phyloP scores from a whole-genome alignment of 2,888 invertebrate species.

The Drosophila diplacantha region DNA sequence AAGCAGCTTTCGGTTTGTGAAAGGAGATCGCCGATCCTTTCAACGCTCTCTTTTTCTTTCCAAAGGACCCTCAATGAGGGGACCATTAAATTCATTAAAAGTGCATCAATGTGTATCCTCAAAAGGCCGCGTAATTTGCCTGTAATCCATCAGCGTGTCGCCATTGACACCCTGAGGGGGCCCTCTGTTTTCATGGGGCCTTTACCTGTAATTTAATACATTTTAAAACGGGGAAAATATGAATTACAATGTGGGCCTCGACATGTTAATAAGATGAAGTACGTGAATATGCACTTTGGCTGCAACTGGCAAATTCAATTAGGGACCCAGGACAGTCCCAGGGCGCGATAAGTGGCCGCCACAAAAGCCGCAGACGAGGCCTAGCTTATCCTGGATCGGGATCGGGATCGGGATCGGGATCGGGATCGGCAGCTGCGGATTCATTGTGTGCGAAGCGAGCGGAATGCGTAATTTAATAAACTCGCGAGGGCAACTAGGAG shows the following conservation, averaged over 20 bases:
- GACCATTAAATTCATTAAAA: constrained; percentile 69
- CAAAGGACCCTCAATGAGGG: constrained; percentile 2
- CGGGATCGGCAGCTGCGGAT: constrained; percentile 43
- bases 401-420: constrained; percentile 41
- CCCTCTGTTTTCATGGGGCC: constrained; percentile 1
- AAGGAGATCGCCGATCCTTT: constrained; percentile 31
- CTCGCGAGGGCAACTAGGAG: constrained; percentile 32
- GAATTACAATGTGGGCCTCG: constrained; percentile 64
- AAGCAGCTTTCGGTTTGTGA: constrained; percentile 25
- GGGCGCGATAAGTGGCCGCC: constrained; percentile 56
- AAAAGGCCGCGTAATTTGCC: constrained; percentile 48
- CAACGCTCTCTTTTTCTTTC: constrained; percentile 12
- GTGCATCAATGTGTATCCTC: constrained; percentile 59
- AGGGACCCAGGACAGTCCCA: constrained; percentile 31
- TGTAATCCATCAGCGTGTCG: constrained; percentile 63
- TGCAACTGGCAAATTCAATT: constrained; percentile 59
- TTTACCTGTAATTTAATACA: constrained; percentile 27
- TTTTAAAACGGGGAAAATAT: constrained; percentile 40
- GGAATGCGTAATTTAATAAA: constrained; percentile 69
- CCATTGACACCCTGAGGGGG: constrained; percentile 48
- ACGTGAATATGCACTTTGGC: constrained; percentile 44
- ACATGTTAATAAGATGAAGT: constrained; percentile 67
- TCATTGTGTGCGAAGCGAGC: constrained; percentile 64
- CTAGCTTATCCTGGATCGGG: constrained; percentile 43
- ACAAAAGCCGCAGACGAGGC: constrained; percentile 32